phyloP scores from a whole-genome alignment of 92 coral and sea anemone genomes.

The Desmophyllum pertusum region DNA sequence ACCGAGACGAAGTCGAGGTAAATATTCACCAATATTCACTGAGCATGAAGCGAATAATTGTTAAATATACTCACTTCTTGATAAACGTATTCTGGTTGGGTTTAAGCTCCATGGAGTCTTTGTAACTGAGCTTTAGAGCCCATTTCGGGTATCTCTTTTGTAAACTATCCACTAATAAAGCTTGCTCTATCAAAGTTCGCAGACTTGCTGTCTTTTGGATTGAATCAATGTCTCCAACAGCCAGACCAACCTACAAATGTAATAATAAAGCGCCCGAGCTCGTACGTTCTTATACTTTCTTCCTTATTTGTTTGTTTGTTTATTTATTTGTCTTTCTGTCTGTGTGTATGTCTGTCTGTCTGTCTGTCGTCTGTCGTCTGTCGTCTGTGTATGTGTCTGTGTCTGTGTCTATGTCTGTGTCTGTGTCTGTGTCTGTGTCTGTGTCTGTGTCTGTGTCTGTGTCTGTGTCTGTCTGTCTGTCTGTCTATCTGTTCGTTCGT shows the following conservation, averaged over 20 bases:
- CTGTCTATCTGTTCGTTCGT: no score
- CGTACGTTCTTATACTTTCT: no score
- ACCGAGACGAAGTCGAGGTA: no score
- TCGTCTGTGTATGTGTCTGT: no score
- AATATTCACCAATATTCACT: no score
- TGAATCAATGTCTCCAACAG: constrained; percentile 87
- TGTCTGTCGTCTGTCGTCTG: no score
- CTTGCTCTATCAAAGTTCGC: constrained; percentile 72
- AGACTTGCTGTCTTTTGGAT: constrained; percentile 76
- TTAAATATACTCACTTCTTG: constrained; percentile 51
- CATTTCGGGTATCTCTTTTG: constrained; percentile 61
- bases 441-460: no score
- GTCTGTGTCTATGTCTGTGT: no score
- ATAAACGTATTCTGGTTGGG: constrained; percentile 56
- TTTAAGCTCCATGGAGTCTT: constrained; percentile 23
- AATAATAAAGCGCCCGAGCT: neutral
- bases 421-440: no score
- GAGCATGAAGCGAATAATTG: no score
- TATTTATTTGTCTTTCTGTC: neutral
- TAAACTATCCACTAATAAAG: constrained; percentile 44
- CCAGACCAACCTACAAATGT: constrained; percentile 76
- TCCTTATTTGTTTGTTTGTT: no score
- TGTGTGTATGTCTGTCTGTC: neutral
- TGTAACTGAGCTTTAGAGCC: constrained; percentile 37
- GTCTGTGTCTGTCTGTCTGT: no score